Evolutionary conservation across 2,113 vertebrate species (phyloP), one percentile per base, ranked within the genome.

Genomic region (Oreochromis tanganicae): DNA sequence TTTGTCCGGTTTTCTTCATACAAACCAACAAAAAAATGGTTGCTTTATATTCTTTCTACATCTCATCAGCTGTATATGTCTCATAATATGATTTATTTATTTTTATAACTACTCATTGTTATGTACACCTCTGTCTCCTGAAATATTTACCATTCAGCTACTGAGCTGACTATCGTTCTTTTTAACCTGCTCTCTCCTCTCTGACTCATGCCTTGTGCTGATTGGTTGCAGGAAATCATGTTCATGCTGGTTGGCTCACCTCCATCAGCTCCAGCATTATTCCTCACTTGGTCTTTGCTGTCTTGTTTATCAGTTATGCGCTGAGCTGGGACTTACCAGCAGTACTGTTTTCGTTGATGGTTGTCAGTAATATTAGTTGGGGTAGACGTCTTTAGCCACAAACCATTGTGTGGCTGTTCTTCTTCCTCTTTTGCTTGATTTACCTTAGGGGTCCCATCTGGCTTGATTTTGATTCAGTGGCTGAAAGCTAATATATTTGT

Each of bases 221-320:
- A 27, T 73, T 73, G 68, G 68, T 16, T 73, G 38, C 21, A 46
- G 68, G 14, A 24, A 43, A 16, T 73, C 8, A 3, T 43, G 38
- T 46, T 16, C 68, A 73, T 14, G 21, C 38, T 27, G 0, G n/a
- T 41, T 71, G 13, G 21, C 38, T 71, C 7, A 43, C 38, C 12
- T 71, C 66, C 13, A 71, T 71, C 13, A 16, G n/a, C 66, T 16
- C 13, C 11, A 0, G 12, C 0, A 68, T 68, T 41, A 68, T 0
- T 68, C 63, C 63, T 43, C 66, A 71, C 38, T 71, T 71, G 38
- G n/a, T 71, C 38, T 38, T 41, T 41, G 63, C 19, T 24, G 21
- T 71, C 8, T 46, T 46, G 3, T 27, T 73, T 16, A 6, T 46
- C 21, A 4, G 14, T 73, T 73, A 24, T 6, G 38, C 46, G 66